phyloP scores from a whole-genome alignment of 2,888 invertebrate species.

The Dynastes hyllus region DNA sequence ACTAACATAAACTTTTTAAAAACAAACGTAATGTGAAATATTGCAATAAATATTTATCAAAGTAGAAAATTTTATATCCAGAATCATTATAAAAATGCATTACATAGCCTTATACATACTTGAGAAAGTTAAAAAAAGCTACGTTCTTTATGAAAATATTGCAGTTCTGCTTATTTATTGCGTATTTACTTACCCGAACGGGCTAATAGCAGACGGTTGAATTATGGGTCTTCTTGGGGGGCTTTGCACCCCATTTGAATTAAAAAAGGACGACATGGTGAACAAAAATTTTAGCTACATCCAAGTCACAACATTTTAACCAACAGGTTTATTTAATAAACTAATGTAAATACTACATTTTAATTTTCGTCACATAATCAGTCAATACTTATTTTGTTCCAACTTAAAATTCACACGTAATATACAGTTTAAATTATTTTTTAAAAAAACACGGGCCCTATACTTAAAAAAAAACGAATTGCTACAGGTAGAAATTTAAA shows the following conservation, averaged over 20 bases:
- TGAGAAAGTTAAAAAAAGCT: no score
- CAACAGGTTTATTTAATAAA: conserved; percentile 50
- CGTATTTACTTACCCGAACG: conserved; percentile 65
- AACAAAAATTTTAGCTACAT: conserved; percentile 34
- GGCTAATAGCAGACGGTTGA: conserved; percentile 65
- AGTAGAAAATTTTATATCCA: no score
- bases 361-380: conserved; percentile 27
- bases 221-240: conserved; percentile 64
- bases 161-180: no score
- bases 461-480: background rate
- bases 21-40: no score
- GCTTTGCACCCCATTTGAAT: conserved; percentile 61
- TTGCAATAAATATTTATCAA: no score
- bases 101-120: no score
- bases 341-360: conserved; percentile 25
- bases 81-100: no score
- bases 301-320: conserved; percentile 42
- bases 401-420: background rate
- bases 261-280: conserved; percentile 61
- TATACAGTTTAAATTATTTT: no score
- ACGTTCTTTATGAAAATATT: no score
- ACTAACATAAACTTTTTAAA: no score
- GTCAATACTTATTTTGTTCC: background rate
- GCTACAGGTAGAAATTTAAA: conserved; percentile 27
- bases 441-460: background rate